Evolutionary conservation across 1,140 invertebrate species (phyloP), one percentile per base, ranked within the genome.

Genomic region (Eufriesea mexicana): DNA sequence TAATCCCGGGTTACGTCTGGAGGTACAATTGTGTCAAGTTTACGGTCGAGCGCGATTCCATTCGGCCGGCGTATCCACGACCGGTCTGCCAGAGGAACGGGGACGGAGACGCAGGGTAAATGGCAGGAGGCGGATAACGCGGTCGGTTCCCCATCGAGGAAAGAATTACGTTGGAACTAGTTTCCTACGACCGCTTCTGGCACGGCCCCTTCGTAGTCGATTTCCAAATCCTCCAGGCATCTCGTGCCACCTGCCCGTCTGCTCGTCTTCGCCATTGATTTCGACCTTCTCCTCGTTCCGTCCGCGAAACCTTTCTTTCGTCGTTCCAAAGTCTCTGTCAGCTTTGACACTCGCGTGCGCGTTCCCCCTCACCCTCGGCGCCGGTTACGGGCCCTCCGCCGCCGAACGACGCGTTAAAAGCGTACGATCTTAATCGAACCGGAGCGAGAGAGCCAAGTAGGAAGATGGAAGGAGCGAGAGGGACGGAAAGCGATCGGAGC

Each of bases 41-140:
- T 89, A 89, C 87, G 87, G 83, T 88, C 79, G 86, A 88, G 86
- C 79, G 87, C 83, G 67, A 89, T 89, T 83, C 87, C 84, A 88
- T 89, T 89, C 74, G 86, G 49, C 57, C 71, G 42, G 49, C 84
- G 83, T 62, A 78, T 87, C 42, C 54, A 57, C 59, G 54, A 57
- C 67, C 68, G 28, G 42, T 8, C 61, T 12, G 45, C 12, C 28
- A 59, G n/a, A 16, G 12, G n/a, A 68, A 45, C 23, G 18, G n/a
- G 45, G 18, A 20, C 59, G 25, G 49, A 47, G 54, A 66, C 2
- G 45, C 28, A 2, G 23, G 18, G 73, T 75, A 28, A 72, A 75
- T 62, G 42, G 59, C 28, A 45, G 49, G 23, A 10, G 47, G 51
- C n/a, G 59, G 55, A 77, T 42, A 64, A 55, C 84, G 83, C 57